A percentile compares a stretch with the other conserved stretches of the same genome.
phyloP scores from a whole-genome alignment of 2,797 vertebrate genomes.

The Micromesistius poutassou region DNA sequence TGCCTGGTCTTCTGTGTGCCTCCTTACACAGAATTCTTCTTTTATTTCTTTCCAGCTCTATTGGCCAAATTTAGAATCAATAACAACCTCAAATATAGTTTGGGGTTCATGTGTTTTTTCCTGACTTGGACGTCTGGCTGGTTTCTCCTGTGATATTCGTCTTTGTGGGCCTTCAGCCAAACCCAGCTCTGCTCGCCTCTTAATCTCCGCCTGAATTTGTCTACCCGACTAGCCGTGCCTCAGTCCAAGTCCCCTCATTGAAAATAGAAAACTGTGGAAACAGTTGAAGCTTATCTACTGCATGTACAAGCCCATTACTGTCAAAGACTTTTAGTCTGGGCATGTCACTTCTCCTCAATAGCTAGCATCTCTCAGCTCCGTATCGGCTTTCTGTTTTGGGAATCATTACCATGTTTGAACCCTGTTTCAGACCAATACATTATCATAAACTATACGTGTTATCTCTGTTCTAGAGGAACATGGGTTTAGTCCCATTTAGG shows the following conservation, averaged over 20 bases:
- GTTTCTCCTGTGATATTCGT: neutral
- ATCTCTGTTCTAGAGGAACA: neutral
- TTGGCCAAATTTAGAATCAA: constrained; percentile 7
- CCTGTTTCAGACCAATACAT: neutral
- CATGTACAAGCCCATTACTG: neutral
- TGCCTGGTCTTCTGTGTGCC: neutral
- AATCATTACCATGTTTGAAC: neutral
- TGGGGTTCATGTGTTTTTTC: neutral
- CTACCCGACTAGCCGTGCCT: neutral
- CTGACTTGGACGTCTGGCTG: neutral
- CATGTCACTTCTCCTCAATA: neutral
- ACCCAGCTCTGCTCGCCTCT: neutral
- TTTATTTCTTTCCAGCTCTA: constrained; percentile 5
- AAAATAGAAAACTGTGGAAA: neutral
- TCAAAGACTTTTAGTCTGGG: neutral
- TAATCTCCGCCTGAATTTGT: neutral
- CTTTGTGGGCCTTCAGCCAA: neutral
- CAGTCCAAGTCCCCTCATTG: neutral
- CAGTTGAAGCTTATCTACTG: neutral
- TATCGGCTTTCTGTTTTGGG: neutral
- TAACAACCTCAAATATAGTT: constrained; percentile 6
- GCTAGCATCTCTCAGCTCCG: neutral
- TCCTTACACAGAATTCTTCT: neutral
- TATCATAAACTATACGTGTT: neutral
- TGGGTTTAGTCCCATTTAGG: neutral